phyloP scores from a whole-genome alignment of 2,797 vertebrate genomes.

The Adelosebastes latens region DNA sequence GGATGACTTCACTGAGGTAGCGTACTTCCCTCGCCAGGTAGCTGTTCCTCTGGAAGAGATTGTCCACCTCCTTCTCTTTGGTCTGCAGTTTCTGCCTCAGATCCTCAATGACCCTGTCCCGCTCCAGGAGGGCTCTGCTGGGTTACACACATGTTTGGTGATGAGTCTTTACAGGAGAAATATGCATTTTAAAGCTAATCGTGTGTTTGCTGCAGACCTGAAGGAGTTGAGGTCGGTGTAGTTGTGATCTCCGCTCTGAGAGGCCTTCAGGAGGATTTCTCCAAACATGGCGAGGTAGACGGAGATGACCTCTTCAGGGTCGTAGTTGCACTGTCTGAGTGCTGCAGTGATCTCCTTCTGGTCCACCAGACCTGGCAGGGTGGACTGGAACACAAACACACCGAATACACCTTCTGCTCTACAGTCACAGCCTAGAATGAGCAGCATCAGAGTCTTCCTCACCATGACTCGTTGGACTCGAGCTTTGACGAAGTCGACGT shows the following conservation, averaged over 20 bases:
- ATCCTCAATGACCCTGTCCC: conserved; percentile 69
- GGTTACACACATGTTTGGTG: background rate
- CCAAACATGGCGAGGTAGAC: conserved; percentile 78
- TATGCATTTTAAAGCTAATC: too few species aligned
- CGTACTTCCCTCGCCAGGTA: conserved; percentile 61
- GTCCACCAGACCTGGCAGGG: conserved; percentile 74
- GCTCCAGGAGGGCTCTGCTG: conserved; percentile 68
- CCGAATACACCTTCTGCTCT: background rate
- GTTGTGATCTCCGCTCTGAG: conserved; percentile 31
- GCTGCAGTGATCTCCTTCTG: conserved; percentile 78
- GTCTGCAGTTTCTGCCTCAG: conserved; percentile 62
- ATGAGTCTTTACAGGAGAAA: too few species aligned
- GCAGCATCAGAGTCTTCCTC: conserved; percentile 15
- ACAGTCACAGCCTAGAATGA: background rate
- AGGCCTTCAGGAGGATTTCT: conserved; percentile 67
- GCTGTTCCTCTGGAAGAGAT: conserved; percentile 65
- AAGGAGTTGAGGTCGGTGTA: conserved; percentile 66
- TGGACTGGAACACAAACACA: conserved; percentile 42
- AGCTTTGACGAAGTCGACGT: conserved; percentile 69
- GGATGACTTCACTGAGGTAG: conserved; percentile 56
- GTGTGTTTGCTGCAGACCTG: background rate
- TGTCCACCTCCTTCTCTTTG: conserved; percentile 63
- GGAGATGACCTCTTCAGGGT: conserved; percentile 78
- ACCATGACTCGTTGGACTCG: conserved; percentile 72
- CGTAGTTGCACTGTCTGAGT: conserved; percentile 78